These are phyloP conservation scores for Brachionichthys hirsutus DNA, from an alignment of 2,113 vertebrate species.

Conservation along the genomic window DNA sequence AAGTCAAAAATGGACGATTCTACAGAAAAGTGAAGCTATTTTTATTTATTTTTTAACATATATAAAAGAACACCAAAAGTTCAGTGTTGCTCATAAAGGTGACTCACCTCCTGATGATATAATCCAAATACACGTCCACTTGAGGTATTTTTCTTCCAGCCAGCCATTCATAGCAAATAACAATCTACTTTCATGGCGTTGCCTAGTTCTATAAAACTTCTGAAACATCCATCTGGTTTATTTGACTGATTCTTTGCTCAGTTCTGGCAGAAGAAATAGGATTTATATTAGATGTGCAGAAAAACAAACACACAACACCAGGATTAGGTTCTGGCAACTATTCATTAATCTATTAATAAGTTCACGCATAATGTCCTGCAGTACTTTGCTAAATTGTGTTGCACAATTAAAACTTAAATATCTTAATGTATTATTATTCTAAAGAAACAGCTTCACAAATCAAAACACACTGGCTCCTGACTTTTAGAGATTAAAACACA, in stretches of 20 bases:
- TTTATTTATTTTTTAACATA: no score
- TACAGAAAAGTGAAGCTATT: neutral
- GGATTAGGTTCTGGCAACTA: neutral
- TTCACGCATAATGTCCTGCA: neutral
- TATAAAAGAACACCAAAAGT: neutral
- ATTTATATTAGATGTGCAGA: neutral
- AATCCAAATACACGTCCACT: conserved; percentile 1
- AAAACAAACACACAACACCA: neutral
- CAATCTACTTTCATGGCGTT: conserved; percentile 15
- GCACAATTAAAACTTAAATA: neutral
- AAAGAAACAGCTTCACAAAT: no score
- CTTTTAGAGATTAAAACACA: no score
- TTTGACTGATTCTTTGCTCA: conserved; percentile 1
- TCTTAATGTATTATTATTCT: no score
- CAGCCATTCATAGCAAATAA: conserved; percentile 8
- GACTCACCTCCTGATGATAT: conserved; percentile 2
- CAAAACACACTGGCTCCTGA: no score
- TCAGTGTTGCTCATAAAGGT: conserved; percentile 13
- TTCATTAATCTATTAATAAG: neutral
- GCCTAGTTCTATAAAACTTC: conserved; percentile 11
- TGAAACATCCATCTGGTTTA: conserved; percentile 16
- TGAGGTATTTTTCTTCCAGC: neutral
- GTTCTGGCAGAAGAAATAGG: conserved; percentile 4
- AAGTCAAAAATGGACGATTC: conserved; percentile 11
- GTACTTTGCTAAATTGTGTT: neutral